These are phyloP conservation scores for Ochropleura leucogaster DNA, from an alignment of 2,888 invertebrate species.

Conservation along the genomic window DNA sequence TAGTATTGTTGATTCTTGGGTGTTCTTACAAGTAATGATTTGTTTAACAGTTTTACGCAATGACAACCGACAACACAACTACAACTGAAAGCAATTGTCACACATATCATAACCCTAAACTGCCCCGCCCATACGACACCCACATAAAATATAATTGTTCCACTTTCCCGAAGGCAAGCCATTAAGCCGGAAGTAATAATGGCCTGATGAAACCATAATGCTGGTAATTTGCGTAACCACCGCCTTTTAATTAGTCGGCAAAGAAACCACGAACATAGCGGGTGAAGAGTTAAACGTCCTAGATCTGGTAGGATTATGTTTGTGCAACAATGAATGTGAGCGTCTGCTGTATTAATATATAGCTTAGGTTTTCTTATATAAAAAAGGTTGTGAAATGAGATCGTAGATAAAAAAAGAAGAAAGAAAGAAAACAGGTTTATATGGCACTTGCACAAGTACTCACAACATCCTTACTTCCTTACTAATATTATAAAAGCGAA, in stretches of 20 bases:
- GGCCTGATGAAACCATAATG: conserved; percentile 81
- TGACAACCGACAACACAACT: background rate
- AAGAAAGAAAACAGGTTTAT: too few relatives aligned
- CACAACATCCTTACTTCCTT: too few relatives aligned
- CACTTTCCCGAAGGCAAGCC: conserved; percentile 64
- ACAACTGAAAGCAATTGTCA: conserved; percentile 31
- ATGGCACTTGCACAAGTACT: too few relatives aligned
- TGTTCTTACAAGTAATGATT: background rate
- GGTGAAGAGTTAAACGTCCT: conserved; percentile 47
- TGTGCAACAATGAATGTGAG: background rate
- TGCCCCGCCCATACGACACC: conserved; percentile 45
- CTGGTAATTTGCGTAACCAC: conserved; percentile 79
- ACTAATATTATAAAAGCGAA: too few relatives aligned
- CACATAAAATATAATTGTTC: conserved; percentile 75
- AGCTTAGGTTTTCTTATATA: too few relatives aligned
- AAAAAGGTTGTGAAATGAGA: too few relatives aligned
- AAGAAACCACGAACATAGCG: conserved; percentile 74
- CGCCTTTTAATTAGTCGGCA: conserved; percentile 80
- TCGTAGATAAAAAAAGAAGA: too few relatives aligned
- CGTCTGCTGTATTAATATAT: too few relatives aligned
- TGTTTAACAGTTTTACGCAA: background rate
- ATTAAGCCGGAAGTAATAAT: conserved; percentile 78
- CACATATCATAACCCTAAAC: conserved; percentile 43
- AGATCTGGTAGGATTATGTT: conserved; percentile 51
- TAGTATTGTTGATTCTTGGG: background rate